Evolutionary conservation across 2,797 vertebrate species (phyloP), one percentile per base, ranked within the genome.

Genomic region (Kryptopterus vitreolus): DNA sequence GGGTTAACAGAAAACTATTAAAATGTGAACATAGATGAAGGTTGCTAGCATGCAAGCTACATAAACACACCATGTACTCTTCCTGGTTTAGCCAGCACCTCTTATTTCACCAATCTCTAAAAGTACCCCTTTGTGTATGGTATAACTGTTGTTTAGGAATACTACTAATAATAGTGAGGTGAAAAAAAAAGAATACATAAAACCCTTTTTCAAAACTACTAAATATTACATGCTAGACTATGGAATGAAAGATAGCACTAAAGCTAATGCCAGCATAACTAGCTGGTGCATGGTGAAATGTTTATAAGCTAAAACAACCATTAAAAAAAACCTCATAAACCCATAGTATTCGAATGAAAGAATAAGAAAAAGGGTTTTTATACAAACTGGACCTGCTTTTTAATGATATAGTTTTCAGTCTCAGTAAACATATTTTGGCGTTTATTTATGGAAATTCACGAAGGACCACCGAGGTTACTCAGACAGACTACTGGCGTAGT

Each of bases 391-490:
- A 52, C 3, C 26, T 33, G n/a, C 58, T 33, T 46, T 63, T 76
- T 76, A n/a, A 63, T 52, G 26, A 24, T 76, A 15, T 50, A 33
- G 31, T 52, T 76, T 76, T 18, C 46, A 58, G 7, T 50, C 38
- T 58, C 10, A 11, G 33, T 65, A 59, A 74, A 81, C 72, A 69
- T 66, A 24, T 63, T 84, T 81, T 35, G 81, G 29, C 18, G 74
- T 33, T 80, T 79, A 83, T 72, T 71, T 76, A 75, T 69, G 78
- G 43, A 58, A 78, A 81, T 71, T 65, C 50, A 59, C 33, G 72
- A 79, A 85, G 81, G 79, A 81, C 72, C 84, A 76, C 69, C 81
- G 69, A 38, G 15, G 66, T 35, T 71, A 48, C n/a, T 81, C 79
- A 59, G 38, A 70, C 73, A 62, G 46, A 53, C 55, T 63, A 70